Percentiles rank a stretch among this genome's conserved stretches.
Evolutionary conservation across 2,113 vertebrate species (phyloP).

Genomic region (Varanus komodoensis): DNA sequence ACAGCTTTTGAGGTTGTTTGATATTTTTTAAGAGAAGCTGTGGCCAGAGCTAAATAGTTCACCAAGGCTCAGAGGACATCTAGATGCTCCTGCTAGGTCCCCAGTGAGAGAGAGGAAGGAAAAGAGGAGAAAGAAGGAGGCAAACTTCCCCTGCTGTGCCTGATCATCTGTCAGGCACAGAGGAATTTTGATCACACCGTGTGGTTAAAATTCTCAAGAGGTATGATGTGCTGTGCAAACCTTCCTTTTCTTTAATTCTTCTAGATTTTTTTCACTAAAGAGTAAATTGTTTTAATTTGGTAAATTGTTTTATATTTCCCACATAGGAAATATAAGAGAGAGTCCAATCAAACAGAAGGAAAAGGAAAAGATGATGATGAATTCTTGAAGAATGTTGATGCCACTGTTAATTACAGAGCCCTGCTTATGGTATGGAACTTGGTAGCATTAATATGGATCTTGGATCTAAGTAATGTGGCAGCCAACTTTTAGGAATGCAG

Average conservation of each 20-base stretch:
- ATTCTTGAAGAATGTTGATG: conserved; percentile 60
- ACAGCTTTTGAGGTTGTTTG: too few relatives aligned
- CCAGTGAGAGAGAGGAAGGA: too few relatives aligned
- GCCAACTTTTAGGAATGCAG: not conserved
- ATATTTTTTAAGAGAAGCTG: too few relatives aligned
- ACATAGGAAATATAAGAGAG: conserved; percentile 74
- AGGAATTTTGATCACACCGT: too few relatives aligned
- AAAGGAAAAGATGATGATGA: conserved; percentile 61
- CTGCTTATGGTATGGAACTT: conserved; percentile 81
- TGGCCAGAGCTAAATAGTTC: too few relatives aligned
- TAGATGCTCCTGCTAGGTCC: too few relatives aligned
- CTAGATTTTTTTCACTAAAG: conserved; percentile 42
- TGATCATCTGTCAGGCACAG: too few relatives aligned
- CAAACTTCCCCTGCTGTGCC: too few relatives aligned
- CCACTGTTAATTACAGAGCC: conserved; percentile 78
- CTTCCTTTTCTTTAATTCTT: conserved; percentile 20
- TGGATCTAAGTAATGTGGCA: not conserved
- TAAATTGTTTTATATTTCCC: conserved; percentile 35
- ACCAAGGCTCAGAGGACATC: too few relatives aligned
- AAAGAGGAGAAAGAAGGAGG: too few relatives aligned
- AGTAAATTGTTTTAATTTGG: conserved; percentile 32
- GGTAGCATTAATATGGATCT: conserved; percentile 19
- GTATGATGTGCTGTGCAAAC: too few relatives aligned
- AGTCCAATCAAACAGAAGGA: conserved; percentile 63
- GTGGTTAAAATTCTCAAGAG: too few relatives aligned